Evolutionary conservation across 1,140 invertebrate species (phyloP).

Genomic region (Eciton burchellii): DNA sequence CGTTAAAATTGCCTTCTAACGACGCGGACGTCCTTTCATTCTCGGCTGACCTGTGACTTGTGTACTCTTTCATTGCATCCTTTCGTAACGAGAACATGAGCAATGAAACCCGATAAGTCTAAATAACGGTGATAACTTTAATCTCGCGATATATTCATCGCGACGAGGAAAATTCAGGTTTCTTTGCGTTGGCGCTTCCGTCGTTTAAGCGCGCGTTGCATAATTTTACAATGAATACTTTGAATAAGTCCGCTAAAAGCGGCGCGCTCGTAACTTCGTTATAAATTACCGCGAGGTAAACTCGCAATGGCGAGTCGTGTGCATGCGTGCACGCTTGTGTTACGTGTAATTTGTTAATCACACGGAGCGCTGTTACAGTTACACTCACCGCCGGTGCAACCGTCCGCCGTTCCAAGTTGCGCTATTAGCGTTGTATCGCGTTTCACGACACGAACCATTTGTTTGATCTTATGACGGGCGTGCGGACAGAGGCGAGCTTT

Average conservation of each 20-base stretch:
- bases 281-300: slow-evolving; percentile 48
- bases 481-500: slow-evolving; percentile 70
- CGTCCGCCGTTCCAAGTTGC: slow-evolving; percentile 52
- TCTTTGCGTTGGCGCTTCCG: not conserved
- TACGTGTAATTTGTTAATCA: slow-evolving; percentile 64
- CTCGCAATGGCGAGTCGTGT: not conserved
- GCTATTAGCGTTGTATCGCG: slow-evolving; percentile 79
- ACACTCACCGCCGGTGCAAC: slow-evolving; percentile 51
- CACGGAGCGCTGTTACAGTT: slow-evolving; percentile 47
- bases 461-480: slow-evolving; percentile 77
- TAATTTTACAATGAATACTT: slow-evolving; percentile 21
- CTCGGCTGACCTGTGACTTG: not conserved
- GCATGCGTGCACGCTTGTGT: slow-evolving; percentile 32
- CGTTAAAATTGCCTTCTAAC: no score
- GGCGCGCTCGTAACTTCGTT: slow-evolving; percentile 24
- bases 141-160: not conserved
- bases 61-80: not conserved
- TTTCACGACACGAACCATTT: slow-evolving; percentile 80
- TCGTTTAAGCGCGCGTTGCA: not conserved
- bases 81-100: not conserved
- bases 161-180: not conserved
- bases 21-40: not conserved
- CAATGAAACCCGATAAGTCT: not conserved
- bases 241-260: slow-evolving; percentile 44
- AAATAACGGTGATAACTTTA: not conserved